A percentile compares a stretch with the other conserved stretches of the same genome.
Conservation (phyloP, 23 tunicate genomes). For the Trididemnum nubilum region DNA sequence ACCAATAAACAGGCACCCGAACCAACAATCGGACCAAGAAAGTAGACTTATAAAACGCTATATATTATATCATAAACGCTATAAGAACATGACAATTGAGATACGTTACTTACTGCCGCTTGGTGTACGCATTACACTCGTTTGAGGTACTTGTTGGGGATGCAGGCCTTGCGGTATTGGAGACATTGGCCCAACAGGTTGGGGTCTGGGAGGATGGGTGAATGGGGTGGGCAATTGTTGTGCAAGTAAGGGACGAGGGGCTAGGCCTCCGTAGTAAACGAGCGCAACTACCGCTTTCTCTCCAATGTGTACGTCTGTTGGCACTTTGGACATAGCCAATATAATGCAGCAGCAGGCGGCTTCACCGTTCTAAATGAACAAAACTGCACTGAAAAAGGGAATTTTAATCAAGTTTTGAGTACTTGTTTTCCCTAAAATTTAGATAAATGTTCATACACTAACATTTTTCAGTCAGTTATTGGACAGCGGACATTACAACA, state of each 20-base stretch:
- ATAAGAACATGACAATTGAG: too few species aligned
- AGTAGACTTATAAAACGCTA: too few species aligned
- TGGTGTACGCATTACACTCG: constrained; percentile 48
- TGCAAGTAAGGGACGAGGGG: constrained; percentile 3
- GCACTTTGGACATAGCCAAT: constrained; percentile 63
- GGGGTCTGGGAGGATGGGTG: neutral
- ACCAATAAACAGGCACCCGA: too few species aligned
- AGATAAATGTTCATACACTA: too few species aligned
- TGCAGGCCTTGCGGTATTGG: constrained; percentile 29
- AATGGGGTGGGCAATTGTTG: neutral
- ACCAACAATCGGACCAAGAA: too few species aligned
- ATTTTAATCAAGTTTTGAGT: too few species aligned
- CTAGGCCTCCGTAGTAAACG: constrained; percentile 68
- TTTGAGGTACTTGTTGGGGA: constrained; percentile 16
- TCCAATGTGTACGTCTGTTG: constrained; percentile 59
- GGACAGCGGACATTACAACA: too few species aligned
- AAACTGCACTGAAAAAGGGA: too few species aligned
- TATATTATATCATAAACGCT: too few species aligned
- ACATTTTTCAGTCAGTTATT: too few species aligned
- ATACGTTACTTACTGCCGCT: constrained; percentile 55
- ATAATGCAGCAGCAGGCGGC: constrained; percentile 90
- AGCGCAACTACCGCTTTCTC: constrained; percentile 67
- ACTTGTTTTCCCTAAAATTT: too few species aligned
- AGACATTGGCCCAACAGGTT: constrained; percentile 44
- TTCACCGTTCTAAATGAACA: constrained; percentile 76